These are phyloP conservation scores for Okapia johnstoni DNA, from an alignment of 2,113 vertebrate species.

Conservation along the genomic window DNA sequence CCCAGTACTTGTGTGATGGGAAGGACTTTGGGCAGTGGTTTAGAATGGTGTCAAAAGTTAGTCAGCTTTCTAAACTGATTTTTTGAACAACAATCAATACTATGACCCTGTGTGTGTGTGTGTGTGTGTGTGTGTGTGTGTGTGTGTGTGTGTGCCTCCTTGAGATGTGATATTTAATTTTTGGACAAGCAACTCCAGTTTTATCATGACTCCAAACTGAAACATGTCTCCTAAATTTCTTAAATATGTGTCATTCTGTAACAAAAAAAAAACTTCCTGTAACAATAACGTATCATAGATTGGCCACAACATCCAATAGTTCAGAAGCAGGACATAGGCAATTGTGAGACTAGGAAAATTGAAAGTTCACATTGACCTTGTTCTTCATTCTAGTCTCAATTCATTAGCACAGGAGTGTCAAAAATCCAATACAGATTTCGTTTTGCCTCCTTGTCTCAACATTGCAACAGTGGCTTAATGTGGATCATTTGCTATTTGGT, in stretches of 20 bases:
- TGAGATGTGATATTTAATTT: constrained; percentile 22
- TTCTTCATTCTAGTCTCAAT: not conserved
- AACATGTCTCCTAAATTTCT: not conserved
- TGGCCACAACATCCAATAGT: not conserved
- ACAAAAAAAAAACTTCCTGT: not conserved
- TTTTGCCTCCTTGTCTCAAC: constrained; percentile 52
- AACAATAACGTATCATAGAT: not conserved
- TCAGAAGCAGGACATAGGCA: not conserved
- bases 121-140: not conserved
- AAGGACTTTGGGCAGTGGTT: not conserved
- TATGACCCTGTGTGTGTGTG: not conserved
- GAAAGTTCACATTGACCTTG: not conserved
- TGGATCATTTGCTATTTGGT: constrained; percentile 48
- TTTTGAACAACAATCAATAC: not conserved
- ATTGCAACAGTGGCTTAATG: constrained; percentile 42
- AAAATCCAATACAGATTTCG: constrained; percentile 51
- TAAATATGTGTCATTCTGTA: not conserved
- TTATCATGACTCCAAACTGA: not conserved
- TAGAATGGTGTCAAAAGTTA: not conserved
- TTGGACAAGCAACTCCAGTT: not conserved
- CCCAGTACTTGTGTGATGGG: not conserved
- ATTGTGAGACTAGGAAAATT: not conserved
- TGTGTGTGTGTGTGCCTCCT: not conserved
- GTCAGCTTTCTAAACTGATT: not conserved
- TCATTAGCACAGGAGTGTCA: constrained; percentile 16